Evolutionary conservation across 2,888 invertebrate genomes (phyloP).

Genomic region (Ferrisia virgata): DNA sequence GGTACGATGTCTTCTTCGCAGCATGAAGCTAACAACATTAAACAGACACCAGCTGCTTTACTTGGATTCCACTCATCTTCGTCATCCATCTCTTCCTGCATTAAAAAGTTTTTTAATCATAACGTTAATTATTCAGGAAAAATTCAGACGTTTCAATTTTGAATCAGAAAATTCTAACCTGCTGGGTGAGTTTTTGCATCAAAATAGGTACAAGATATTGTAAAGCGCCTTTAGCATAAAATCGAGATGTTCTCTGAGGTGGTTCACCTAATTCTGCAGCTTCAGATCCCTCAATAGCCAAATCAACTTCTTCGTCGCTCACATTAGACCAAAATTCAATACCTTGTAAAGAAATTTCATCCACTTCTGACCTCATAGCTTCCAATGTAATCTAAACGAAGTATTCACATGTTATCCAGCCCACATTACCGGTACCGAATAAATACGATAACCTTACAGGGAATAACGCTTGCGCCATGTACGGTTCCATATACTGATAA

Average conservation of each 20-base stretch:
- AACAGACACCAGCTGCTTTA: slow-evolving; percentile 97
- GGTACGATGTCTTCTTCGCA: slow-evolving; percentile 97
- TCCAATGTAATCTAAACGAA: slow-evolving; percentile 79
- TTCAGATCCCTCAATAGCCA: slow-evolving; percentile 90
- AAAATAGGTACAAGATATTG: slow-evolving; percentile 92
- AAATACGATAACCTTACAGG: slow-evolving; percentile 60
- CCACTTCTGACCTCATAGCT: slow-evolving; percentile 95
- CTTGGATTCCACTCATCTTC: slow-evolving; percentile 99
- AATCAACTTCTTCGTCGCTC: slow-evolving; percentile 97
- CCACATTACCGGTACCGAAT: not conserved
- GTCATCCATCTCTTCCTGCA: slow-evolving; percentile 85
- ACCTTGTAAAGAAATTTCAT: slow-evolving; percentile 95
- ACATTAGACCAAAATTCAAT: slow-evolving; percentile 99
- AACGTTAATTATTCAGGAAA: not conserved
- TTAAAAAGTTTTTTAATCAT: not conserved
- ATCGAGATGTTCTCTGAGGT: slow-evolving; percentile 87
- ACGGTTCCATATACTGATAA: slow-evolving; percentile 98
- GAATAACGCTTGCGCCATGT: slow-evolving; percentile 97
- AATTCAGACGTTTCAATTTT: not conserved
- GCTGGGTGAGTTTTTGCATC: slow-evolving; percentile 90
- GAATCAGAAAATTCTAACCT: slow-evolving; percentile 55
- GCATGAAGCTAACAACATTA: slow-evolving; percentile 95
- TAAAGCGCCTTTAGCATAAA: slow-evolving; percentile 97
- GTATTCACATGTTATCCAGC: not conserved
- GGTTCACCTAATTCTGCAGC: slow-evolving; percentile 90